A percentile compares a stretch with the other conserved stretches of the same genome.
Conservation (phyloP, 2,113 vertebrate species). For the Ranitomeya imitator region DNA sequence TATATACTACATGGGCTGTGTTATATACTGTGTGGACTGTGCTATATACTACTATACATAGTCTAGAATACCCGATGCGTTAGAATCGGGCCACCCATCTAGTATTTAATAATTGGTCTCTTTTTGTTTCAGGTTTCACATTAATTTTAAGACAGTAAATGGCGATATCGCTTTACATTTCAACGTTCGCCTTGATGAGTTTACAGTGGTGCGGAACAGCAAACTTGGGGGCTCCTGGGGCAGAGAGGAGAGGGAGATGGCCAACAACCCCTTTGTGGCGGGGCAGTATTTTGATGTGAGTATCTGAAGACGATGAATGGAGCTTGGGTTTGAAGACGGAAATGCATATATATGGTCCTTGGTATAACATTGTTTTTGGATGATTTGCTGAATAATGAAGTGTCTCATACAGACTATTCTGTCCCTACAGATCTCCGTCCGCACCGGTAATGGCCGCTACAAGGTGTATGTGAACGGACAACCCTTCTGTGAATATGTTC, state of each 20-base stretch:
- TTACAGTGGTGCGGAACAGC: conserved; percentile 75
- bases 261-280: conserved; percentile 73
- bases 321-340: background rate
- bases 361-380: background rate
- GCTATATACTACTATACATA: too few species aligned
- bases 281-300: conserved; percentile 86
- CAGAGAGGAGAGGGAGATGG: conserved; percentile 68
- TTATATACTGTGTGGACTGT: too few species aligned
- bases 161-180: conserved; percentile 75
- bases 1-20: too few species aligned
- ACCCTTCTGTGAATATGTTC: conserved; percentile 77
- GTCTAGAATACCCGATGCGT: too few species aligned
- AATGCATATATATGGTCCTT: background rate
- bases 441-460: conserved; percentile 74
- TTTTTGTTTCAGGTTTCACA: conserved; percentile 65
- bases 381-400: background rate
- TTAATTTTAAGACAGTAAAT: conserved; percentile 72
- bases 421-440: conserved; percentile 76
- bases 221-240: conserved; percentile 73
- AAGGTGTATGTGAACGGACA: conserved; percentile 81
- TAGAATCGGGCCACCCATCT: too few species aligned
- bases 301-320: background rate
- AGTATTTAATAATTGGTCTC: background rate
- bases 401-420: background rate
- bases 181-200: conserved; percentile 70